These are phyloP conservation scores for Melipona beecheii DNA, from an alignment of 2,888 invertebrate genomes.

Conservation along the genomic window DNA sequence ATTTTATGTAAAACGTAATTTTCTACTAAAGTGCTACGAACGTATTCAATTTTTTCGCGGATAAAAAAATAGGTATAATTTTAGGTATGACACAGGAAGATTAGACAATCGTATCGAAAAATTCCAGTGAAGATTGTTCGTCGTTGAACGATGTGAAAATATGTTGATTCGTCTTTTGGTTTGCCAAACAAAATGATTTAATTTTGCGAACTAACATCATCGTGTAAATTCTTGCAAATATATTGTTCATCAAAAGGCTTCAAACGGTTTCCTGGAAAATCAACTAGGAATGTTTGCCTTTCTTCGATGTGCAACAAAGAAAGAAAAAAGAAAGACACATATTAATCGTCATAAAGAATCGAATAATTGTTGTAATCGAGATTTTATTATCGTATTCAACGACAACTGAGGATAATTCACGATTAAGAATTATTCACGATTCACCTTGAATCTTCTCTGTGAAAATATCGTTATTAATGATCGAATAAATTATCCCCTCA, in stretches of 20 bases:
- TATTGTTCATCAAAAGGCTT: constrained; percentile 9
- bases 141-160: neutral
- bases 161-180: constrained; percentile 10
- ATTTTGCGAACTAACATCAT: neutral
- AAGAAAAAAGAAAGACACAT: too few species aligned
- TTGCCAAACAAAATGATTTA: constrained; percentile 15
- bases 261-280: constrained; percentile 41
- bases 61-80: too few species aligned
- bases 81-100: too few species aligned
- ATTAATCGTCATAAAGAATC: neutral
- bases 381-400: neutral
- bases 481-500: neutral
- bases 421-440: neutral
- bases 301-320: neutral
- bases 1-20: too few species aligned
- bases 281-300: constrained; percentile 10
- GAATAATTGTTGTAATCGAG: neutral
- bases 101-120: neutral
- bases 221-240: neutral
- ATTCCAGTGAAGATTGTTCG: neutral
- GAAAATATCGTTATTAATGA: constrained; percentile 25
- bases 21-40: too few species aligned
- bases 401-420: constrained; percentile 14
- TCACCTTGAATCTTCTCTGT: constrained; percentile 24
- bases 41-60: too few species aligned